Base-by-base conservation (phyloP, 2,888 invertebrate genomes). In the Rhorus exstirpatorius region DNA sequence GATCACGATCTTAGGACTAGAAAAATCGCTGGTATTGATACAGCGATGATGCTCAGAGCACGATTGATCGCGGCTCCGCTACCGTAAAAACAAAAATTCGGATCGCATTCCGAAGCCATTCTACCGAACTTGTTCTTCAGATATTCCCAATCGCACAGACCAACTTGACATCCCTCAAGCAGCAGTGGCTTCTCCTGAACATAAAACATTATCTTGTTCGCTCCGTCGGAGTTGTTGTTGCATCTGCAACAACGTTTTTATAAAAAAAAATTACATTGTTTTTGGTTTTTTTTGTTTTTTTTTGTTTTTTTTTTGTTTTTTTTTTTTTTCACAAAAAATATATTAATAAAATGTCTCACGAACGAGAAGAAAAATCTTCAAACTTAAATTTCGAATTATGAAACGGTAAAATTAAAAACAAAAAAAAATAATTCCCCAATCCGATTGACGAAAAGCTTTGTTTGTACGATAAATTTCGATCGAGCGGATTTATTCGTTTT, bases 71-170 rank as follows among this genome's bases (percentile, higher is more conserved):
- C 12, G 7, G 51, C 79, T 31, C 83, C 89, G 1, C 92, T 93
- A 10, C 90, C 90, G 61, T 83, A 82, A 65, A 93, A 94, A 87
- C 96, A 96, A 85, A 94, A 94, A 35, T 95, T 93, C 7, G 94
- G 85, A 85, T 94, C 94, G 87, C 96, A 96, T 14, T 93, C 86
- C 21, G 94, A 93, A 1, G 94, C 94, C 0, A 95, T 89, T 0
- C 93, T 91, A 1, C 94, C 93, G 83, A 95, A 95, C 78, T 94
- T 94, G 14, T 94, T 93, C 87, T 95, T 94, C 6, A 97, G 93
- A 21, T 94, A 94, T 0, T 95, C 94, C 96, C 97, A 97, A 84
- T 96, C 95, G 93, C 97, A 97, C 0, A 97, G 94, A 0, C 97
- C 97, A 0, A 96, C 96, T 7, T 95, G 94, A 90, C 97, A 97